These are phyloP conservation scores for Triplophysa rosa DNA, from an alignment of 2,113 vertebrate genomes.

Conservation along the genomic window DNA sequence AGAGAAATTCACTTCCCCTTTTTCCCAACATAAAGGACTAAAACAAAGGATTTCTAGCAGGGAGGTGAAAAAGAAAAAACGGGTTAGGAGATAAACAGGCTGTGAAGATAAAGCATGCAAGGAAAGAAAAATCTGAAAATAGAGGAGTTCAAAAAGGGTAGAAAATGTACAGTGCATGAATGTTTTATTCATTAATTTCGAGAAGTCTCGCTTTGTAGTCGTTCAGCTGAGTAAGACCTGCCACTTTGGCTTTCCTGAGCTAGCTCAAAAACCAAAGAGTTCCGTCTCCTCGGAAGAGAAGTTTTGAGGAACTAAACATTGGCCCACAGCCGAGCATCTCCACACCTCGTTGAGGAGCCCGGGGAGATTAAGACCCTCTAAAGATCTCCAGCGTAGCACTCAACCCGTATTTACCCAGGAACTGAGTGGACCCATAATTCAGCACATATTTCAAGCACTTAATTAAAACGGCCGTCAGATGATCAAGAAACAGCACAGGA, in stretches of 20 bases:
- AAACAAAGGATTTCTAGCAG: neutral
- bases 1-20: constrained; percentile 49
- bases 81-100: neutral
- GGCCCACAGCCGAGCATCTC: constrained; percentile 13
- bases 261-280: constrained; percentile 10
- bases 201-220: constrained; percentile 6
- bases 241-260: neutral
- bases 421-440: constrained; percentile 64
- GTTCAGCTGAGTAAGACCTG: neutral
- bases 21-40: neutral
- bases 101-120: neutral
- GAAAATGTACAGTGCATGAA: constrained; percentile 1
- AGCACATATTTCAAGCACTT: constrained; percentile 67
- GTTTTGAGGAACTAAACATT: constrained; percentile 24
- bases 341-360: constrained; percentile 23
- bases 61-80: neutral
- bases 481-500: constrained; percentile 65
- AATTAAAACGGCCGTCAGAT: constrained; percentile 70
- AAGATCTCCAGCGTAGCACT: constrained; percentile 57
- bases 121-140: constrained; percentile 25
- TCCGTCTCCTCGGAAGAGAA: constrained; percentile 11
- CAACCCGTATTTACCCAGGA: constrained; percentile 64
- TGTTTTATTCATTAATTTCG: constrained; percentile 45
- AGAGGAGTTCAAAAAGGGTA: neutral
- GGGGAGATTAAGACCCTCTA: constrained; percentile 41